Percentiles rank a stretch among this genome's conserved stretches.
Conservation (phyloP, 2,797 vertebrate genomes). For the Rhabdophis nuchalis region DNA sequence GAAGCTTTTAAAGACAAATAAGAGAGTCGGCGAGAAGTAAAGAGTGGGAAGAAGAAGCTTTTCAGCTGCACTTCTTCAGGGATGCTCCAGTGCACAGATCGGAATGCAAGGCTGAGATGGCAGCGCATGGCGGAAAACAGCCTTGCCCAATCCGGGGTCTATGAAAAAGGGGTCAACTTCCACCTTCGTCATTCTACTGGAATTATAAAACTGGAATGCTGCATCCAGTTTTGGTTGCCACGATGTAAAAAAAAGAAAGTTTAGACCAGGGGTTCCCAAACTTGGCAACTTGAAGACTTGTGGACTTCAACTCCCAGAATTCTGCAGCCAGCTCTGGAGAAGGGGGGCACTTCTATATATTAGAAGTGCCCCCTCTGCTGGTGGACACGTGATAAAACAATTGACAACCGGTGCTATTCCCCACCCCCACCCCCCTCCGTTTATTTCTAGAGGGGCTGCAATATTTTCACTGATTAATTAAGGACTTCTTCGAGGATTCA, state of each 20-base stretch:
- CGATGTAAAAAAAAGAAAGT: background rate
- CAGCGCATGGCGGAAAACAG: no score
- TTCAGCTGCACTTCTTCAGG: background rate
- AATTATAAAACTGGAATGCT: background rate
- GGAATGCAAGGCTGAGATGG: no score
- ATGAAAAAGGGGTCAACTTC: background rate
- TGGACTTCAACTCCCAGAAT: no score
- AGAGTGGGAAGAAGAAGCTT: background rate
- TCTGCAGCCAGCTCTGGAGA: no score
- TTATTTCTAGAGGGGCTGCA: background rate
- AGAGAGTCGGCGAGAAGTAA: conserved; percentile 20
- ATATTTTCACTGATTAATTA: background rate
- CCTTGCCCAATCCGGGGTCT: background rate
- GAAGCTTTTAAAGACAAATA: conserved; percentile 35
- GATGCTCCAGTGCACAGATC: background rate
- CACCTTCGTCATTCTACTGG: background rate
- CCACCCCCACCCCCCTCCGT: no score
- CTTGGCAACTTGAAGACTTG: no score
- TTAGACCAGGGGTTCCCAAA: no score
- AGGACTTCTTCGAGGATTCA: background rate
- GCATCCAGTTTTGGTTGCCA: background rate
- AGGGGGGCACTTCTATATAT: no score
- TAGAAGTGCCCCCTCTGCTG: conserved; percentile 57
- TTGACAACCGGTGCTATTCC: background rate
- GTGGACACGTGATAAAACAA: conserved; percentile 37